Base-by-base conservation (phyloP, 1,140 invertebrate species). In the Listronotus oregonensis region DNA sequence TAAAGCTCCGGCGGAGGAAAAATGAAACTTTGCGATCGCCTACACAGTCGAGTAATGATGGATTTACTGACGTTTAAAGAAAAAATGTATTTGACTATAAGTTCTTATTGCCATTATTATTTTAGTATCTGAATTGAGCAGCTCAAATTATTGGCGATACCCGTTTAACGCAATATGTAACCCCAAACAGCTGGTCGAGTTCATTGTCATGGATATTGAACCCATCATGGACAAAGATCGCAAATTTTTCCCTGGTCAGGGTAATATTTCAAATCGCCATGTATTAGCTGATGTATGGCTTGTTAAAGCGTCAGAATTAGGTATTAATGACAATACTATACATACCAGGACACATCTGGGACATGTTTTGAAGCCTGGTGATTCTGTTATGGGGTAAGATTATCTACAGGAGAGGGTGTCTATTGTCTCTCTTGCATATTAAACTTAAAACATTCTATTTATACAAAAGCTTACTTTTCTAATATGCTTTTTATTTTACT, bases 201-300 rank as follows among this genome's bases (percentile, higher is more conserved):
- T 93, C 76, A 88, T 93, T 72, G 93, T 99, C 0, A 97, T 99
- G 90, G 92, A 99, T 76, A 89, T 97, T 65, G 95, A 98, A 74
- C 81, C 89, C 40, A 89, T 97, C 3, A 82, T 83, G 67, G 87
- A 92, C 39, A 88, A 91, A 77, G 87, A 96, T 65, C 85, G 86
- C 68, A 89, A 88, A 74, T 80, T 82, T 54, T 94, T 94, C 74
- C 90, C 91, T 11, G 94, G 94, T 0, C 94, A 96, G 83, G 94
- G 94, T 12, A 80, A 84, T 39, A 84, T 96, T 63, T 96, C 94
- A 1, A 84, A 85, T 15, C 93, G 92, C 85, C 96, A 99, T 81
- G 86, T 91, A 4, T 82, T 98, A 50, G 91, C 94, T 15, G 96
- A 99, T 81, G 89, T 94, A 21, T 99, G 95, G 93, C 85, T 99